Percentiles rank a stretch among this genome's conserved stretches.
Evolutionary conservation across 2,797 vertebrate genomes (phyloP).

Genomic region (Ceyx erithaca): DNA sequence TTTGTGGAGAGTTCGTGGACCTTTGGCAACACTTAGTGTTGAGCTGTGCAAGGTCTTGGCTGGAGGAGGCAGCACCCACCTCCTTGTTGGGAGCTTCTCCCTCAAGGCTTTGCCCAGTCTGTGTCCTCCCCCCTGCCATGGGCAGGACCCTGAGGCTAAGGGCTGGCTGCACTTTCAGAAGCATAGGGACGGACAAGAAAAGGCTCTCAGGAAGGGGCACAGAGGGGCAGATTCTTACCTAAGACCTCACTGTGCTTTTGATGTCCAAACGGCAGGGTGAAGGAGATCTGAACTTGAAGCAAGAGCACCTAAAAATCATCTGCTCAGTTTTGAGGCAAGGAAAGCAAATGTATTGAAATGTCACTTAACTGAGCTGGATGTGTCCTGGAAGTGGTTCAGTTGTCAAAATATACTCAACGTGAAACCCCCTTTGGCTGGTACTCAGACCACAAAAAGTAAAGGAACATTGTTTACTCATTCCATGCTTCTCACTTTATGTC

Average conservation of each 20-base stretch:
- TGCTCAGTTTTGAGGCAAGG: conserved; percentile 9
- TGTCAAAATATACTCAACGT: not conserved
- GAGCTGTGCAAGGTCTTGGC: not conserved
- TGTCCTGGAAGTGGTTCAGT: conserved; percentile 29
- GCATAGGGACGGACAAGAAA: conserved; percentile 1
- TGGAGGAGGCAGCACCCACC: not conserved
- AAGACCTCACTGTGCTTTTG: conserved; percentile 52
- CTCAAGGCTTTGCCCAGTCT: not conserved
- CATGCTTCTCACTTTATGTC: conserved; percentile 47
- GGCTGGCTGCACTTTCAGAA: not conserved
- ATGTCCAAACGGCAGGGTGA: not conserved
- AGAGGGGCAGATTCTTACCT: conserved; percentile 29
- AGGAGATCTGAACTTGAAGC: conserved; percentile 67
- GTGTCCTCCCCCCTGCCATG: not conserved
- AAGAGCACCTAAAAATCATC: conserved; percentile 69
- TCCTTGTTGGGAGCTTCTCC: not conserved
- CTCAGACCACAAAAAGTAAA: conserved; percentile 20
- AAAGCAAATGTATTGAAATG: not conserved
- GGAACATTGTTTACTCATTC: not conserved
- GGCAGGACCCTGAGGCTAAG: not conserved
- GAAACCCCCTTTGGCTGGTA: not conserved
- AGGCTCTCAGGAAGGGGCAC: not conserved
- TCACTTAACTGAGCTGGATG: conserved; percentile 47
- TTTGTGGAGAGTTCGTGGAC: not conserved
- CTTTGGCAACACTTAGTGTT: accelerated